Evolutionary conservation across 2,113 vertebrate species (phyloP).

Genomic region (Apteryx owenii): DNA sequence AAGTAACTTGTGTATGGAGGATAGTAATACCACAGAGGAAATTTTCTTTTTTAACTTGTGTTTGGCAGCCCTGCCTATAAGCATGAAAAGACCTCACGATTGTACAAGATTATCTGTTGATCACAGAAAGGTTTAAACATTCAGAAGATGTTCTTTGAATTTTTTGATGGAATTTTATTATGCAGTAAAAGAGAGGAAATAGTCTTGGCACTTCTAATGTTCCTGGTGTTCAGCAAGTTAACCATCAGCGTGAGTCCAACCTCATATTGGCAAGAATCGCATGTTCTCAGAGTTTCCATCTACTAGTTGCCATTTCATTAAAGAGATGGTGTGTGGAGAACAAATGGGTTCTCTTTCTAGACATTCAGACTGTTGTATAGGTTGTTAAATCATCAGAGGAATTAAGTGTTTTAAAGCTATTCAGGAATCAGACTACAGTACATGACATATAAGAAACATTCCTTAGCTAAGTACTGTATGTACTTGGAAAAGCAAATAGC

Average conservation of each 20-base stretch:
- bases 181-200: slow-evolving; percentile 76
- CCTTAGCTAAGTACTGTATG: not conserved
- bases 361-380: slow-evolving; percentile 7
- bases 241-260: slow-evolving; percentile 51
- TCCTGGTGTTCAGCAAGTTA: slow-evolving; percentile 62
- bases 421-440: not conserved
- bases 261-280: slow-evolving; percentile 60
- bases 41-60: not conserved
- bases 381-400: slow-evolving; percentile 44
- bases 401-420: slow-evolving; percentile 24
- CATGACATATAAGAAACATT: not conserved
- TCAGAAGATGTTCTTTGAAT: slow-evolving; percentile 43
- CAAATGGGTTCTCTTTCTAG: slow-evolving; percentile 38
- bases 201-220: slow-evolving; percentile 52
- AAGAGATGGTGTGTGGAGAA: slow-evolving; percentile 33
- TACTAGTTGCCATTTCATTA: slow-evolving; percentile 53
- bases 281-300: slow-evolving; percentile 72
- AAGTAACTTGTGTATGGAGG: not conserved
- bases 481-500: slow-evolving; percentile 19
- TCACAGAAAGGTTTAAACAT: slow-evolving; percentile 35
- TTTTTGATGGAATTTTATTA: slow-evolving; percentile 69
- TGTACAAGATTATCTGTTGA: slow-evolving; percentile 58
- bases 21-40: not conserved
- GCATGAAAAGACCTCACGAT: not conserved
- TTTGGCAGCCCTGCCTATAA: not conserved